Base-by-base conservation (phyloP, 2,888 invertebrate species). In the Protonemura montana region DNA sequence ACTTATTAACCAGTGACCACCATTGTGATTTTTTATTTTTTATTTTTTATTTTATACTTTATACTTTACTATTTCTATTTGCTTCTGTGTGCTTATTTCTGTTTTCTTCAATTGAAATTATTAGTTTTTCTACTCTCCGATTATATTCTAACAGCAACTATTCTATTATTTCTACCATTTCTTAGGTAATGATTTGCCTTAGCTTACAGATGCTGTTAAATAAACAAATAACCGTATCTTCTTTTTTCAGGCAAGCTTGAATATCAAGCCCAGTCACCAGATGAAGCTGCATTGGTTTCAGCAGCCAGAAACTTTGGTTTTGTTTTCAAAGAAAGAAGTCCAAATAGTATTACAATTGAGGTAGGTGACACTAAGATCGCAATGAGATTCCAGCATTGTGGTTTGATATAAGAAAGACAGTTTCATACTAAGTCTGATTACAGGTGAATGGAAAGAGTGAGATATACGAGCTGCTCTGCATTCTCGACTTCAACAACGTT, bases 241-340 rank as follows among this genome's bases (percentile, higher is more conserved):
- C n/a, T 78, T 85, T 83, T 88, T 89, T 25, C 88, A 91, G 92
- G 92, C 0, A 93, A 94, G 89, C 92, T 97, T 88, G 95, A 95
- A 90, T 97, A 97, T 91, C 94, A 95, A 93, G 99, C 99, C 27
- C 99, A 99, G 91, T 99, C 98, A 87, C 99, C 99, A 0, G 99
- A 99, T 91, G 99, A 99, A 91, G 96, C 97, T 82, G 99, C 99
- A 0, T 93, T 99, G 59, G 99, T 99, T 27, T 97, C 98, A 16
- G 99, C 99, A 0, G 99, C 99, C 2, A 94, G 99, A 90, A 99
- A 99, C 92, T 99, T 99, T 92, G 99, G 99, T 89, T 99, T 98
- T 92, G 99, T 99, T 88, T 99, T 99, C 92, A 96, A 95, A 92
- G 97, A 98, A 91, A 94, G 97, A 90, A 95, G 97, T 91, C 97